Evolutionary conservation across 2,797 vertebrate species (phyloP), one percentile per base, ranked within the genome.

Genomic region (Siniperca scherzeri): DNA sequence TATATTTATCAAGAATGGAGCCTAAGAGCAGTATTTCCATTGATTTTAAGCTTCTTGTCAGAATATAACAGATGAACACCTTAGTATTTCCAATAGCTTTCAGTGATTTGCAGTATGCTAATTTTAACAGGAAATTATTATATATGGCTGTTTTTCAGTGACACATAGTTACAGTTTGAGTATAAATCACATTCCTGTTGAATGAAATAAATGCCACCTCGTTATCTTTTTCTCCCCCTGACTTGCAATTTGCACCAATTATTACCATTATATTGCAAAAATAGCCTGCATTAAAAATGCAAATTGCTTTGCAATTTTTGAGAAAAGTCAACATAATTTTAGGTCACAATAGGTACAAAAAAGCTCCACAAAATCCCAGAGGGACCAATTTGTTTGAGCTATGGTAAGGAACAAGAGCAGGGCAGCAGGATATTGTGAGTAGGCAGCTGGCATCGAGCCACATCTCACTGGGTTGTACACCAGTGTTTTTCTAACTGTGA

Each of bases 381-480:
- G 87, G 82, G 92, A 88, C 87, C 78, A 88, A 91, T 91, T 93
- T 91, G 81, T 89, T 67, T 81, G 60, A 70, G 84, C 83, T 80
- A 72, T 81, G 70, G 78, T 86, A 76, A 84, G 78, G 55, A 89
- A 81, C 86, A 85, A 70, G 65, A 84, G 82, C 77, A 67, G 11
- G 76, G 52, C 59, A 27, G 67, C 75, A 42, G 68, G 74, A 84
- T 74, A 82, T 70, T 81, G 80, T 65, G 80, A 89, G 81, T 70
- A 80, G 84, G 85, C 74, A 84, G 87, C 82, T 92, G 89, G 85
- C 88, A 82, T 53, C 2, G 30, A 80, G 87, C 84, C 85, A 85
- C 71, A 53, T 90, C 80, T 81, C 87, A 88, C 70, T 68, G 74
- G 79, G 74, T 90, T 65, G 44, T 70, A 82, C 81, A 87, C 70